Evolutionary conservation across 2,797 vertebrate species (phyloP), one percentile per base, ranked within the genome.

Genomic region (Pantherophis vulpinus): DNA sequence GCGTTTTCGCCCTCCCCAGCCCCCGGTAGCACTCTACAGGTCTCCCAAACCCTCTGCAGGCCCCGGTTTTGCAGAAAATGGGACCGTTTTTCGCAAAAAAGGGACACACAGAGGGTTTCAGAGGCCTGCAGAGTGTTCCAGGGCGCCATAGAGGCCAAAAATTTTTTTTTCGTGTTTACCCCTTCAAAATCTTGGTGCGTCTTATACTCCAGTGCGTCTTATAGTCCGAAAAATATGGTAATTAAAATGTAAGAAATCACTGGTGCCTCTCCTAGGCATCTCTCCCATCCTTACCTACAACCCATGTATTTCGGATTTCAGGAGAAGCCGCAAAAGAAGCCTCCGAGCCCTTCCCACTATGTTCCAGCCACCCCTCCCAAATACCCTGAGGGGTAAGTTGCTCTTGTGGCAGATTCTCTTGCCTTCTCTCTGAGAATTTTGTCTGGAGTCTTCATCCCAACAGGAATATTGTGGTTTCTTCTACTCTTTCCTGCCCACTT

Each of bases 261-360:
- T 23, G 37, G 4, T 83, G 74, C 25, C 14, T 58, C 5, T 70
- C 90, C 16, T 60, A 29, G n/a, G n/a, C 88, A 54, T 7, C 27
- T 55, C 23, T 27, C 79, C 91, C 66, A 47, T 70, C 70, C 86
- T 29, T 74, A 2, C 25, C 51, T 25, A 32, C 29, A 10, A 11
- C 7, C 55, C 7, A 3, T n/a, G 9, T 86, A 93, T 90, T 93
- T 91, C 55, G 74, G 16, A 42, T 96, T 94, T 91, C 97, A 99
- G 98, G 98, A 98, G 97, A 97, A 98, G 92, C 98, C 98, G 93
- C 98, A 98, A 90, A 97, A 98, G 97, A 98, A 98, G 96, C 98
- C 94, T 23, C 92, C 97, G 0, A 98, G 98, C 96, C 95, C 98
- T 95, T 98, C 98, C 93, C 98, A 98, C 95, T 98, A 98, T 12